A percentile compares a stretch with the other conserved stretches of the same genome.
Evolutionary conservation across 2,888 invertebrate genomes (phyloP).

Genomic region (Orthonevra nobilis): DNA sequence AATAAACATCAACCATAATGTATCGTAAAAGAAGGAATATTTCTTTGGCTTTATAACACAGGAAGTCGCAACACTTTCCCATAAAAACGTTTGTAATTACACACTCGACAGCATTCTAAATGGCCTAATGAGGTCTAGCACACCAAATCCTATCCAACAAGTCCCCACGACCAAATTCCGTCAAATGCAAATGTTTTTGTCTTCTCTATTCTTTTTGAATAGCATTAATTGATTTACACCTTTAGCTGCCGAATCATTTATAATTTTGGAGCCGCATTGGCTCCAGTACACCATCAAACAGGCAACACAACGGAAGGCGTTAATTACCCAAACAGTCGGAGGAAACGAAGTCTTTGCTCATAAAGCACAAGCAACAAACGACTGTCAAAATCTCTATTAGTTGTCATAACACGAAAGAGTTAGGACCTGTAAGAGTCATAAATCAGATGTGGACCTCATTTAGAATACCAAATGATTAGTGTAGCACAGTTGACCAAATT

Average conservation of each 20-base stretch:
- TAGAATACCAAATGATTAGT: slow-evolving; percentile 64
- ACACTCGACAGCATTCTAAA: slow-evolving; percentile 33
- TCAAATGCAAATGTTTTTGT: slow-evolving; percentile 22
- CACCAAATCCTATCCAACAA: not conserved
- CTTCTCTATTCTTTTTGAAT: not conserved
- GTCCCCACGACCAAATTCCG: not conserved
- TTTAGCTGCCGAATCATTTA: slow-evolving; percentile 37
- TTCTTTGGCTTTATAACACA: slow-evolving; percentile 29
- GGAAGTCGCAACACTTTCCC: slow-evolving; percentile 60
- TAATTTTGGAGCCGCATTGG: slow-evolving; percentile 17
- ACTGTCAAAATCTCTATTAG: slow-evolving; percentile 61
- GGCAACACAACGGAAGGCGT: too few species aligned
- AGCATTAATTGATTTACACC: slow-evolving; percentile 58
- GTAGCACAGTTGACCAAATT: slow-evolving; percentile 53
- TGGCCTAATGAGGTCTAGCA: slow-evolving; percentile 43
- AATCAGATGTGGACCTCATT: slow-evolving; percentile 68
- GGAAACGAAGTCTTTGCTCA: slow-evolving; percentile 54
- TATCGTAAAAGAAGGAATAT: slow-evolving; percentile 30
- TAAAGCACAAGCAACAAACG: slow-evolving; percentile 56
- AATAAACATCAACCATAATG: slow-evolving; percentile 11
- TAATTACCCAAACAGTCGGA: slow-evolving; percentile 46
- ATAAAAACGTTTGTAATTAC: slow-evolving; percentile 51
- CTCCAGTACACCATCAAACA: slow-evolving; percentile 1
- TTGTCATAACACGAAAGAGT: slow-evolving; percentile 49
- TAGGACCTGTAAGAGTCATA: slow-evolving; percentile 25